Conservation (phyloP, 2,113 vertebrate species). For the Cyprinodon variegatus region DNA sequence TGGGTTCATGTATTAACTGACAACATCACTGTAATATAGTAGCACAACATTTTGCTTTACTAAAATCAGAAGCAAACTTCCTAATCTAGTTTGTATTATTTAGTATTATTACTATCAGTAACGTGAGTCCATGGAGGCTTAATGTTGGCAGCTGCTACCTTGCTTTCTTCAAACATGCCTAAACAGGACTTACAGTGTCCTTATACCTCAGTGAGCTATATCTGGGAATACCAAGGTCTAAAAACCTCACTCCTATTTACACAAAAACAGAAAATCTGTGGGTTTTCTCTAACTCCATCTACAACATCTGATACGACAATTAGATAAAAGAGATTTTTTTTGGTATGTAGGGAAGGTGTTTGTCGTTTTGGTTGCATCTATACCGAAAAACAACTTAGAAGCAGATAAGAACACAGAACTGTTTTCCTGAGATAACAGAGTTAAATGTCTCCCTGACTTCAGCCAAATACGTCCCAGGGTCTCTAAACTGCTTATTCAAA, state of each 20-base stretch:
- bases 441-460: slow-evolving; percentile 20
- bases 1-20: too few relatives aligned
- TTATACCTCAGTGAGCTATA: background rate
- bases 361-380: background rate
- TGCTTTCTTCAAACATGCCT: background rate
- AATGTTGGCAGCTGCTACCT: background rate
- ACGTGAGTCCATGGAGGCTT: background rate
- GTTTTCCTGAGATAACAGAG: slow-evolving; percentile 35
- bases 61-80: background rate
- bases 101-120: background rate
- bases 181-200: background rate
- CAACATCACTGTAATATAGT: background rate
- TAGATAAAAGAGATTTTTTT: background rate
- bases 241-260: background rate
- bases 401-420: slow-evolving; percentile 12
- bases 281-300: too few relatives aligned
- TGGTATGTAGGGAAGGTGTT: background rate
- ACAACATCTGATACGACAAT: background rate
- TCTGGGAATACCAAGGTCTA: background rate
- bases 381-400: slow-evolving; percentile 8
- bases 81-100: background rate
- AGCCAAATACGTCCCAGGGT: slow-evolving; percentile 37
- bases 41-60: background rate
- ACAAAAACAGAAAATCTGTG: background rate
- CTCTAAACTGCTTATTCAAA: slow-evolving; percentile 35